Evolutionary conservation across 2,888 invertebrate species (phyloP).

Genomic region (Lasioglossum lativentre): DNA sequence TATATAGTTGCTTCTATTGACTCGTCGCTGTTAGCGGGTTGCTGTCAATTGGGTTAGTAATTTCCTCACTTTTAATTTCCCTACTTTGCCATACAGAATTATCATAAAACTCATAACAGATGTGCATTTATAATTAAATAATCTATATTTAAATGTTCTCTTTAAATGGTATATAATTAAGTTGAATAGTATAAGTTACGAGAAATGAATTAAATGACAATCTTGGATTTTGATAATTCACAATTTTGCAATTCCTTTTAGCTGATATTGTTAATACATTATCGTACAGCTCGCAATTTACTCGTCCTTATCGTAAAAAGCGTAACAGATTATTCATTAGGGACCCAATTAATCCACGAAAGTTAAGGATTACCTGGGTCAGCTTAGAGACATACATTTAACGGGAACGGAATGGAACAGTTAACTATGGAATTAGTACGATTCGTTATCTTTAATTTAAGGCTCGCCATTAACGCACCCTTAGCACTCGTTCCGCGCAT

Average conservation of each 20-base stretch:
- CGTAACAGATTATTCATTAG: not conserved
- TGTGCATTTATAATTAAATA: not conserved
- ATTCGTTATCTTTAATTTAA: conserved; percentile 33
- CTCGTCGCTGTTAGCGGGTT: not conserved
- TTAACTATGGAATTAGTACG: conserved; percentile 15
- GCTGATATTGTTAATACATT: not conserved
- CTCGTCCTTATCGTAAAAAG: not conserved
- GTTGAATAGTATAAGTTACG: too few relatives aligned
- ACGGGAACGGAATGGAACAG: not conserved
- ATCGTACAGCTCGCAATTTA: not conserved
- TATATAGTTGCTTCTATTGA: not conserved
- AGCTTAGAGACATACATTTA: not conserved
- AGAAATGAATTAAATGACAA: too few relatives aligned
- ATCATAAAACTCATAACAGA: not conserved
- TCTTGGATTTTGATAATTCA: not conserved
- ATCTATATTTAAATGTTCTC: not conserved
- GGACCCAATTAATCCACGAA: not conserved
- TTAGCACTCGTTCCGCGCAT: conserved; percentile 12
- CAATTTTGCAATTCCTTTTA: not conserved
- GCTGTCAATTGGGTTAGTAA: not conserved
- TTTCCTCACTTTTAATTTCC: not conserved
- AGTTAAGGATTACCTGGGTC: not conserved
- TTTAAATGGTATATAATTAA: too few relatives aligned
- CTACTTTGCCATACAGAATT: not conserved
- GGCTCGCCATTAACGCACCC: conserved; percentile 31